Base-by-base conservation (phyloP, 2,113 vertebrate species). In the Theristicus caerulescens region DNA sequence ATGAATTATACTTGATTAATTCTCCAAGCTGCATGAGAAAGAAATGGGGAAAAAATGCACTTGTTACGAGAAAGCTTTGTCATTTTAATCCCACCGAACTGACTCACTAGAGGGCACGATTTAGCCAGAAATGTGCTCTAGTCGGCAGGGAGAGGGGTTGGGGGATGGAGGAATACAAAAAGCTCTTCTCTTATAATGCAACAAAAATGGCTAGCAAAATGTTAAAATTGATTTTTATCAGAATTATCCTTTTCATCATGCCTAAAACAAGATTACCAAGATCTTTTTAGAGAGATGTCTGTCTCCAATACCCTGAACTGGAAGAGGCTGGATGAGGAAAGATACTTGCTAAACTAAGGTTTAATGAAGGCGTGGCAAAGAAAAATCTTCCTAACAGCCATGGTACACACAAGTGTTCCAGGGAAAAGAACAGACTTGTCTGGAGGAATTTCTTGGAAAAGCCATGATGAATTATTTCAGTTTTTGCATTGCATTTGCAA, bases 51-150 rank as follows among this genome's bases (percentile, higher is more conserved):
- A 6, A 13, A n/a, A 13, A 1, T 3, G 13, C 17, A 36, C 5
- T 18, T 82, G 1, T 27, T 26, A 16, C 0, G 2, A 17, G 3
- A 14, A 31, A 54, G 22, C 6, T 58, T 20, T 65, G n/a, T 2
- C 1, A 9, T 27, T 24, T 38, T 32, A 40, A 76, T 92, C 7
- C 24, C 31, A 2, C 57, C 16, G 1, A 82, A 16, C 16, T 55
- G 93, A 16, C 24, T 90, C 98, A 96, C 97, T 98, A 98, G 98
- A 97, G 98, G 98, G 98, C 96, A 98, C 29, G 57, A 92, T 98
- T 97, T 95, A 98, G 87, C 96, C 88, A 97, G 86, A 93, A 98
- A 98, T 95, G 67, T 14, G 46, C 84, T 95, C 32, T 5, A 29
- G 47, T 9, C 66, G 5, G 59, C 47, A 57, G n/a, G 6, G 24